Base-by-base conservation (phyloP, 1,140 invertebrate genomes). In the Ceratina australensis region DNA sequence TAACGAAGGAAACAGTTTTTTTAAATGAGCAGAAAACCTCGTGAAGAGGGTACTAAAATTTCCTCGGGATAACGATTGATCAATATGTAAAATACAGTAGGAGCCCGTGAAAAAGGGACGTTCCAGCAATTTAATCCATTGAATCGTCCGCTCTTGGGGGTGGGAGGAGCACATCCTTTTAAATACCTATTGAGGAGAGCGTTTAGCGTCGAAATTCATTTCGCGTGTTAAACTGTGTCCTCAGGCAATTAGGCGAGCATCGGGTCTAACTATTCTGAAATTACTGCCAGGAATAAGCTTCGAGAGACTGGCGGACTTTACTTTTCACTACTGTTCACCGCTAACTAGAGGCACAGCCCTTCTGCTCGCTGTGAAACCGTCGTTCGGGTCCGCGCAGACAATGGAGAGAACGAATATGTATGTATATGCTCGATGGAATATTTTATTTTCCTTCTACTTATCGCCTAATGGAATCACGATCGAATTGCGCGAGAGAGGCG, bases 151-250 rank as follows among this genome's bases (percentile, higher is more conserved):
- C 20, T 2, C 1, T 3, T 3, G 15, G 16, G 15, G 4, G 1
- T n/a, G 12, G 26, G 60, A 68, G 50, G 20, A 20, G 56, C 56
- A 67, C 18, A 7, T n/a, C 24, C 24, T 22, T 60, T 69, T 47
- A 61, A 80, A 85, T 79, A 86, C 86, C 84, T 82, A 84, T 87
- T 82, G 84, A 85, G 67, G 68, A 42, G 78, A 81, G 59, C 78
- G 59, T 77, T 56, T 67, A 72, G 12, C 50, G 18, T 42, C 22
- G 50, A 57, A 47, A 78, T 78, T 65, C 67, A 22, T 26, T 52
- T 10, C 28, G 20, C 49, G 66, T 20, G 76, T 72, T 49, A 42
- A 50, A 33, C 49, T 54, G 2, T 33, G n/a, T 60, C 13, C 28
- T 57, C 49, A 16, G 22, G 28, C 60, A 72, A 72, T 75, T 75